Base-by-base conservation (phyloP, 2,888 invertebrate genomes). In the Anthrax anthrax region DNA sequence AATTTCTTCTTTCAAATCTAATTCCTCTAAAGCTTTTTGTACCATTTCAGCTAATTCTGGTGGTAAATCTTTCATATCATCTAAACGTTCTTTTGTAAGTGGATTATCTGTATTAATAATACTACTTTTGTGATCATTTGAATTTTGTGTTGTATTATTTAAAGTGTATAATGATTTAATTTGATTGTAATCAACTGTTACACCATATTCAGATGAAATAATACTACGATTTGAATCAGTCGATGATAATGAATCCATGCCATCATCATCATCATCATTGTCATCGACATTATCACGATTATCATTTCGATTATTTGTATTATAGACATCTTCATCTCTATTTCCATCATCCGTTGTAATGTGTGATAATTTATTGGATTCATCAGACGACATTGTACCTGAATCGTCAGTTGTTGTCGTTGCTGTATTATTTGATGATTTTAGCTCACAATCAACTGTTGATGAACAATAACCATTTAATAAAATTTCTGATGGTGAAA, bases 11-110 rank as follows among this genome's bases (percentile, higher is more conserved):
- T 64, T 59, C 57, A 62, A 55, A 50, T 67, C 67, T 38, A 66
- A 54, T 49, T 71, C 70, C 48, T 69, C 63, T 47, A 72, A 58
- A 3, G 72, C 71, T 62, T 77, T 75, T 54, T 73, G 72, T 0
- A 80, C 78, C 46, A 80, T 62, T 44, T 73, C 72, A 49, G 78
- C 74, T 46, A 80, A 63, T 55, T 79, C 75, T 13, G 74, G 69
- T 4, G 80, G 79, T 50, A 80, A 62, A 53, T 74, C 70, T 44
- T 63, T 63, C 6, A 67, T 54, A 53, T 67, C 66, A 49, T 67
- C 63, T 64, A 71, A 61, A 60, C 76, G 50, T 52, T 68, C 63
- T 32, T 59, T 59, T 56, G 62, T 61, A 16, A 65, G 57, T 3
- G 63, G 57, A 38, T 55, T 60, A 17, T 38, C 32, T 2, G 32